phyloP scores from a whole-genome alignment of 2,888 invertebrate genomes.

The Epirrhoe tristata region DNA sequence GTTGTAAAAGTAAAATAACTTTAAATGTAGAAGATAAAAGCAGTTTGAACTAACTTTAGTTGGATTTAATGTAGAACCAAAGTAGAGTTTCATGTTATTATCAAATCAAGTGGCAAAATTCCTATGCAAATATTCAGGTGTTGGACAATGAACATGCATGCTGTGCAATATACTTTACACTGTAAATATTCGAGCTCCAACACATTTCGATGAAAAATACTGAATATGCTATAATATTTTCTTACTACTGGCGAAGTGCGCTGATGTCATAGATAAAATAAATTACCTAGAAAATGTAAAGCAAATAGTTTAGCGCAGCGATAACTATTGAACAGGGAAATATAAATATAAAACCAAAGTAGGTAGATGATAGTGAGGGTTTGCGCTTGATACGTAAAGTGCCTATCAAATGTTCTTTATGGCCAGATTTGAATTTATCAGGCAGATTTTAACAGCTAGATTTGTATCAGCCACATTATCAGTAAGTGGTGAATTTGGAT shows the following conservation, averaged over 20 bases:
- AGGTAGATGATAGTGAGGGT: neutral
- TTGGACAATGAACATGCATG: constrained; percentile 32
- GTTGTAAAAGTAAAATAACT: neutral
- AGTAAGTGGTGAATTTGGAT: too few species aligned
- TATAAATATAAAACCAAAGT: neutral
- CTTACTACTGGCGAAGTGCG: neutral
- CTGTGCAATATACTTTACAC: constrained; percentile 21
- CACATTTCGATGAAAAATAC: constrained; percentile 6
- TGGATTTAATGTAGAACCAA: neutral
- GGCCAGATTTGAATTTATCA: too few species aligned
- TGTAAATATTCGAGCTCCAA: constrained; percentile 24
- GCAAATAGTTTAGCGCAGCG: neutral
- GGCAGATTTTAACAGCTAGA: too few species aligned
- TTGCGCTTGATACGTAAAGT: neutral
- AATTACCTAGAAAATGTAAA: neutral
- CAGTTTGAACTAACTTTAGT: neutral
- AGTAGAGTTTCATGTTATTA: constrained; percentile 32
- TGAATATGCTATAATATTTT: constrained; percentile 17
- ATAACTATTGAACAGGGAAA: neutral
- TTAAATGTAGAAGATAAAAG: neutral
- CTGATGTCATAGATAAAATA: constrained; percentile 1
- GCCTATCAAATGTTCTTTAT: too few species aligned
- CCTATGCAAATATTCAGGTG: constrained; percentile 35
- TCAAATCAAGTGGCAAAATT: constrained; percentile 35
- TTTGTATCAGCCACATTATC: too few species aligned